Evolutionary conservation across 2,888 invertebrate genomes (phyloP).

Genomic region (Tiliacea aurago): DNA sequence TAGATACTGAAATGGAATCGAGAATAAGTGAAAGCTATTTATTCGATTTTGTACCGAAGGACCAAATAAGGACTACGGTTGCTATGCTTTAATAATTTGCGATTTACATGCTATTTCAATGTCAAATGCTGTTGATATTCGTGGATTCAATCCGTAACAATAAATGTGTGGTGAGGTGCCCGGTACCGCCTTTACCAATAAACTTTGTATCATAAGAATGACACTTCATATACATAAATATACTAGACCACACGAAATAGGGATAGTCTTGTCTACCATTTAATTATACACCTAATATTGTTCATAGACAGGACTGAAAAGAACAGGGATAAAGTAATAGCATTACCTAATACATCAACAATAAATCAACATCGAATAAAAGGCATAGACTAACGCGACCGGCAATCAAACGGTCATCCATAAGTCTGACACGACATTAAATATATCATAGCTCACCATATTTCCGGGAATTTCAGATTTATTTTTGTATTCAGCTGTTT

Average conservation of each 20-base stretch:
- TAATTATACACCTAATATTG: neutral
- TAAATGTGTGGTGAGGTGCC: slow-evolving; percentile 31
- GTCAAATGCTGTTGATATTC: slow-evolving; percentile 33
- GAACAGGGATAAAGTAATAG: neutral
- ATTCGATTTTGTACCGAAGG: slow-evolving; percentile 2
- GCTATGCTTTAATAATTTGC: slow-evolving; percentile 2
- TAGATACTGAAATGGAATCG: neutral
- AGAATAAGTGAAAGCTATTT: slow-evolving; percentile 11
- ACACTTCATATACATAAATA: slow-evolving; percentile 12
- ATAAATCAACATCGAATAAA: slow-evolving; percentile 1
- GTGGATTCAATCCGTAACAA: slow-evolving; percentile 23
- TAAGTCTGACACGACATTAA: slow-evolving; percentile 20
- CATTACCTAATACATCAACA: neutral
- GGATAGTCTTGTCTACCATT: neutral
- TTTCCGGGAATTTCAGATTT: slow-evolving; percentile 15
- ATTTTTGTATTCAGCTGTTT: slow-evolving; percentile 35
- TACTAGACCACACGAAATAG: neutral
- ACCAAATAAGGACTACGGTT: slow-evolving; percentile 6
- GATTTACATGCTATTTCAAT: slow-evolving; percentile 25
- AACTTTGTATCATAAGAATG: slow-evolving; percentile 21
- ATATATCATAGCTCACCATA: slow-evolving; percentile 6
- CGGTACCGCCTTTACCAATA: slow-evolving; percentile 34
- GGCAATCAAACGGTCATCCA: slow-evolving; percentile 3
- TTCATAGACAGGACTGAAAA: neutral
- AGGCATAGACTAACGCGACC: neutral